A percentile compares a stretch with the other conserved stretches of the same genome.
Evolutionary conservation across 2,113 vertebrate species (phyloP).

Genomic region (Diadophis punctatus): DNA sequence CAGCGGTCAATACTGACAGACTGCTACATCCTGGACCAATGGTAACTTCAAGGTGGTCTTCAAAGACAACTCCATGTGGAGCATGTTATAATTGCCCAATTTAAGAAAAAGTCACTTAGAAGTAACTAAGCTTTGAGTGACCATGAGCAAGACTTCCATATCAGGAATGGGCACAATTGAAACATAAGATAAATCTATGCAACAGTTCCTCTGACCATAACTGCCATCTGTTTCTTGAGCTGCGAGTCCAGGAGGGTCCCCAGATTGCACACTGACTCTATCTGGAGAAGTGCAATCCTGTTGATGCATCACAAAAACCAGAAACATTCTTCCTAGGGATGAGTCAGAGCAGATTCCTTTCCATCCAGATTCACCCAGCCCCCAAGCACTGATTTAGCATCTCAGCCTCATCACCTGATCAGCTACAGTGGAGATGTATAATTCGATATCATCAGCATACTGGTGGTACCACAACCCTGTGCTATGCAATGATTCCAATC

Average conservation of each 20-base stretch:
- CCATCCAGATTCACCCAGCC: neutral
- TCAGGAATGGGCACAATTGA: neutral
- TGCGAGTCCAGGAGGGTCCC: neutral
- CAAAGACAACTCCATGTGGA: neutral
- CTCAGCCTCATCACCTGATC: neutral
- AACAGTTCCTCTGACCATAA: neutral
- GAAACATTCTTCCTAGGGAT: neutral
- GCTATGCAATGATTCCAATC: neutral
- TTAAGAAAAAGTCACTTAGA: neutral
- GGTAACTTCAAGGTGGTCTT: neutral
- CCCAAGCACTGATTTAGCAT: neutral
- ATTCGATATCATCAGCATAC: neutral
- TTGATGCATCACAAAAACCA: neutral
- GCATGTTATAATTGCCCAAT: neutral
- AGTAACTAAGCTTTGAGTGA: neutral
- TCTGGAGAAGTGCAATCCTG: neutral
- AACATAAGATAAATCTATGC: neutral
- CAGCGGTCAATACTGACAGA: neutral
- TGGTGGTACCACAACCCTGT: neutral
- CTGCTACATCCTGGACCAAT: neutral
- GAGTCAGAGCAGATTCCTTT: neutral
- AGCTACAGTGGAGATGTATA: neutral
- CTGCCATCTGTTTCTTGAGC: neutral
- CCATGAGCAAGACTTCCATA: neutral
- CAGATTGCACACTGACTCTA: neutral